phyloP scores from a whole-genome alignment of 2,113 vertebrate species.

The Ploceus nigricollis region DNA sequence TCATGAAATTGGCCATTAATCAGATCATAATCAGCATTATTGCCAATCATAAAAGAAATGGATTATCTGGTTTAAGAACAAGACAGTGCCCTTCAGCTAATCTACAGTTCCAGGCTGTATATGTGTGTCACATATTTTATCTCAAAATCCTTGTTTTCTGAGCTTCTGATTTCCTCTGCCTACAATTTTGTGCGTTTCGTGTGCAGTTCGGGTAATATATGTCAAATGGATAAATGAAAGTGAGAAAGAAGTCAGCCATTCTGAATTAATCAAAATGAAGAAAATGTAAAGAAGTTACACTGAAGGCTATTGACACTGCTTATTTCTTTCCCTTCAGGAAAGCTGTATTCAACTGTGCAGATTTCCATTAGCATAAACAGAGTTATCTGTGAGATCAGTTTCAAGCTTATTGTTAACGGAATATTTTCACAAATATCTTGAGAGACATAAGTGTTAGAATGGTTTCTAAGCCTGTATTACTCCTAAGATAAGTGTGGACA shows the following conservation, averaged over 20 bases:
- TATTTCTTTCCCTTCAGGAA: not conserved
- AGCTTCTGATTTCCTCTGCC: not conserved
- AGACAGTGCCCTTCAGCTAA: not conserved
- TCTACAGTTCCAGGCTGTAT: not conserved
- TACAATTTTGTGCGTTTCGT: not conserved
- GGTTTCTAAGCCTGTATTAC: not conserved
- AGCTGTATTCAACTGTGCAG: not conserved
- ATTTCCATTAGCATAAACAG: not conserved
- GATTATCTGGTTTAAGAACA: not conserved
- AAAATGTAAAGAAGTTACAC: not conserved
- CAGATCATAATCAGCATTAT: conserved; percentile 4
- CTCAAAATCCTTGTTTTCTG: not conserved
- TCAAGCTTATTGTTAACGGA: not conserved
- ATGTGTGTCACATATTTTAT: not conserved
- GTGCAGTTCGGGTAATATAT: not conserved
- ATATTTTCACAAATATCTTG: not conserved
- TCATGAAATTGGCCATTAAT: not conserved
- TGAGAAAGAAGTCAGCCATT: not conserved
- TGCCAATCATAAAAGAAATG: not conserved
- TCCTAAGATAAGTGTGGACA: not conserved
- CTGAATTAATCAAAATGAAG: not conserved
- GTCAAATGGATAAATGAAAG: not conserved
- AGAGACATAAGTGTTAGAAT: not conserved
- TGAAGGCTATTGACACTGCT: not conserved
- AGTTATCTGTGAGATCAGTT: not conserved